These are phyloP conservation scores for Aspidapion aeneum DNA, from an alignment of 2,888 invertebrate species.

Conservation along the genomic window DNA sequence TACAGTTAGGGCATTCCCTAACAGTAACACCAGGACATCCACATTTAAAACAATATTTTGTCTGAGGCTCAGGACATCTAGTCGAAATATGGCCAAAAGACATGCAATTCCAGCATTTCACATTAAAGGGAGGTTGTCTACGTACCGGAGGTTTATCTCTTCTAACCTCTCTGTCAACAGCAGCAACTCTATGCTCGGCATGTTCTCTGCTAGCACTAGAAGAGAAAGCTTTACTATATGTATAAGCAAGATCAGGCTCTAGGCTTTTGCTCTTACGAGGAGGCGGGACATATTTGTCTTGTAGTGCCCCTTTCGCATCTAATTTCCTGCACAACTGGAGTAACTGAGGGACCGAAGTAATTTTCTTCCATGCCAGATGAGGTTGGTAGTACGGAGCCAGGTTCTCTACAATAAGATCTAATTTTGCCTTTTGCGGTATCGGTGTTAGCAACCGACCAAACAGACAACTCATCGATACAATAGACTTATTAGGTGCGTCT, in stretches of 20 bases:
- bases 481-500: conserved; percentile 18
- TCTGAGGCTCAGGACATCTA: conserved; percentile 3
- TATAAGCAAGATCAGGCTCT: conserved; percentile 7
- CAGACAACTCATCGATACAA: conserved; percentile 17
- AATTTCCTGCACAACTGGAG: conserved; percentile 5
- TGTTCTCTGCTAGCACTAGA: no score
- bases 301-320: not conserved
- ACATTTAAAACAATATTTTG: conserved; percentile 9
- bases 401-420: conserved; percentile 13
- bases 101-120: conserved; percentile 10
- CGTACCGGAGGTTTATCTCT: not conserved
- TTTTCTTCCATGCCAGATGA: not conserved
- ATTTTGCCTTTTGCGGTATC: conserved; percentile 5
- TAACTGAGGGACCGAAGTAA: not conserved
- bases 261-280: not conserved
- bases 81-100: conserved; percentile 6
- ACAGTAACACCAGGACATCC: not conserved
- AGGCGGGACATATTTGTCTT: conserved; percentile 4
- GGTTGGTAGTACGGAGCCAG: conserved; percentile 5
- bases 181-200: no score
- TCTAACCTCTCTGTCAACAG: no score
- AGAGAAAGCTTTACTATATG: no score
- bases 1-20: no score
- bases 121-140: not conserved
- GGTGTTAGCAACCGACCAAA: conserved; percentile 13